Evolutionary conservation across 2,113 vertebrate species (phyloP), one percentile per base, ranked within the genome.

Genomic region (Siniperca chuatsi): DNA sequence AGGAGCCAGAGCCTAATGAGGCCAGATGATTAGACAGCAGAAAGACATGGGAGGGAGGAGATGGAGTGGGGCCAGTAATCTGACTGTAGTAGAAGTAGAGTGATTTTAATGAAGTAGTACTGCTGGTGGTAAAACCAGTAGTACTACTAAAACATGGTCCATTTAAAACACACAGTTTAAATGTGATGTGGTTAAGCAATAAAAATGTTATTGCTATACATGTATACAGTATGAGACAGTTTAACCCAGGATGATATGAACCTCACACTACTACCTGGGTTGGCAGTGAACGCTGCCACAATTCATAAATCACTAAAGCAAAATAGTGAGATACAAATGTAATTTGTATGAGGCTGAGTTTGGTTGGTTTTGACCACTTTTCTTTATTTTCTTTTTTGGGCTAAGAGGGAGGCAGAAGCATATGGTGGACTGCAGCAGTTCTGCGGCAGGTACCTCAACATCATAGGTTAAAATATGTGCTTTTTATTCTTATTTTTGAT

Each of bases 1-100:
- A 86, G 86, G 73, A 86, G 78, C 62, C 7, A 0, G 75, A 68
- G 88, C 79, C 85, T 87, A 90, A 90, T 91, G 86, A 92, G 88
- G 85, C 85, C 77, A 78, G 83, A 81, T 92, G 91, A 92, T 92
- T 89, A 92, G 87, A 90, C 79, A 82, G 91, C 52, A 70, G 78
- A 81, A 89, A 75, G 67, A 82, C 7, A 35, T 46, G 44, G 67
- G 75, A 29, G 20, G 61, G 48, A 77, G 61, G 46, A 55, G 50
- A 60, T 12, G 29, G 16, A 29, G 37, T 16, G 65, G 67, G 72
- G 37, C 1, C 20, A 35, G 71, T 77, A 84, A 84, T 52, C 58
- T 81, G 86, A 92, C 67, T 81, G 65, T 10, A 6, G 46, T 9
- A 23, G 58, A 66, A 61, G 68, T 23, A 75, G 23, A 74, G 48